phyloP scores from a whole-genome alignment of 2,797 vertebrate genomes.

The Trachurus trachurus region DNA sequence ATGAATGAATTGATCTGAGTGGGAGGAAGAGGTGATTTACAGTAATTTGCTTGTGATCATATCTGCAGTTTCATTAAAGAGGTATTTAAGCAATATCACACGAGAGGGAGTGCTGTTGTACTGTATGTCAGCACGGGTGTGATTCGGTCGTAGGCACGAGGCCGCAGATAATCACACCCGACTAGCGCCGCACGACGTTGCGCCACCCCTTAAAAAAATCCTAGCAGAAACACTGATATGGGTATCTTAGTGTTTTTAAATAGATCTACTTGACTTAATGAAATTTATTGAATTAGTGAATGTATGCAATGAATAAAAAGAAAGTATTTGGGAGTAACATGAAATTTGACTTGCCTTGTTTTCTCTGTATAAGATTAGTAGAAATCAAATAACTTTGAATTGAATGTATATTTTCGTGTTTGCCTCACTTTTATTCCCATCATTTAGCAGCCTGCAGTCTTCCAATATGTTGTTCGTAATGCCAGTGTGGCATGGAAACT shows the following conservation, averaged over 20 bases:
- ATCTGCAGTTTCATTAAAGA: background rate
- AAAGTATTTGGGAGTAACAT: background rate
- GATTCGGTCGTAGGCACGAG: too few species aligned
- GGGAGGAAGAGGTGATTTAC: background rate
- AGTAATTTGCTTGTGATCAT: background rate
- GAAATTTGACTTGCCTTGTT: conserved; percentile 22
- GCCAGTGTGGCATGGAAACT: conserved; percentile 46
- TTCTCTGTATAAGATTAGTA: conserved; percentile 35
- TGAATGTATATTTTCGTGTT: conserved; percentile 37
- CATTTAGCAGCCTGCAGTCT: conserved; percentile 17
- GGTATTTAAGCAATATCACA: too few species aligned
- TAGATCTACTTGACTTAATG: background rate
- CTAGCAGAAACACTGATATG: too few species aligned
- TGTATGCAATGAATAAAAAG: background rate
- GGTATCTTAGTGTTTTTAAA: background rate
- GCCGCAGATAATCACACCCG: too few species aligned
- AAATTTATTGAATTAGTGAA: background rate
- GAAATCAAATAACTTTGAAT: conserved; percentile 40
- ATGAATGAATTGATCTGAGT: background rate
- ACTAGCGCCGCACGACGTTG: too few species aligned
- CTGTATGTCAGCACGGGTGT: too few species aligned
- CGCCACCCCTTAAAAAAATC: too few species aligned
- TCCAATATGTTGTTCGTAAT: conserved; percentile 46
- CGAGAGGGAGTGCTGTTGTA: too few species aligned
- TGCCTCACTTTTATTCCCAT: conserved; percentile 44